Evolutionary conservation across 2,113 vertebrate genomes (phyloP).

Genomic region (Mirounga angustirostris): DNA sequence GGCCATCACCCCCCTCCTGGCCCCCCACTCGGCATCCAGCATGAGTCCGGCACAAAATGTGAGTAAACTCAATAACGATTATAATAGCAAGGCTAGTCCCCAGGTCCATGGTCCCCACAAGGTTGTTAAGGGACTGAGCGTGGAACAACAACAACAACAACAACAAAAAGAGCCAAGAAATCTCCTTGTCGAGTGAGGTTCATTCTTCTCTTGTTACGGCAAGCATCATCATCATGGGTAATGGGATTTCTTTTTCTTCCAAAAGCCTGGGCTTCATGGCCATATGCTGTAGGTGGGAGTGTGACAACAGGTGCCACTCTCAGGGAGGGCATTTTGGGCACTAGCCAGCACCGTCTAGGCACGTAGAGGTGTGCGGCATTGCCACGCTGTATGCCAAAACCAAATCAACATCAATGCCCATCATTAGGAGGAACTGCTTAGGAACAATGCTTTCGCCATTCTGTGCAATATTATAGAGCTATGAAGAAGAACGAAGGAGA

Average conservation of each 20-base stretch:
- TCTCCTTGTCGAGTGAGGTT: background rate
- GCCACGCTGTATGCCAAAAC: rapidly evolving
- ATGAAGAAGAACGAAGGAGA: background rate
- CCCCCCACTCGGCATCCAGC: background rate
- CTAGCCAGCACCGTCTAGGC: no score
- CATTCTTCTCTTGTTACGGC: no score
- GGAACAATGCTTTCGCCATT: rapidly evolving
- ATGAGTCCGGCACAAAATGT: background rate
- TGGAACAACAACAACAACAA: no score
- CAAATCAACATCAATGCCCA: rapidly evolving
- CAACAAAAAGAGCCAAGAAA: background rate
- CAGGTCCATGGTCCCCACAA: background rate
- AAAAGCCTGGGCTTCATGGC: background rate
- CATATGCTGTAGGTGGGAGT: background rate
- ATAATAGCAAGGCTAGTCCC: background rate
- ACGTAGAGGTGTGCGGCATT: no score
- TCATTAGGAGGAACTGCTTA: background rate
- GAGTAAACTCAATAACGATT: background rate
- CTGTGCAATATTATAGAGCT: background rate
- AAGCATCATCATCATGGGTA: rapidly evolving
- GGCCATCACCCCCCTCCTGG: rapidly evolving
- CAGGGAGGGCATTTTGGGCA: background rate
- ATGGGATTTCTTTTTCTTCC: background rate
- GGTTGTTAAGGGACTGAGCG: background rate
- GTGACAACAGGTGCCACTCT: background rate